Base-by-base conservation (phyloP, 2,888 invertebrate genomes). In the Dasypogon diadema region DNA sequence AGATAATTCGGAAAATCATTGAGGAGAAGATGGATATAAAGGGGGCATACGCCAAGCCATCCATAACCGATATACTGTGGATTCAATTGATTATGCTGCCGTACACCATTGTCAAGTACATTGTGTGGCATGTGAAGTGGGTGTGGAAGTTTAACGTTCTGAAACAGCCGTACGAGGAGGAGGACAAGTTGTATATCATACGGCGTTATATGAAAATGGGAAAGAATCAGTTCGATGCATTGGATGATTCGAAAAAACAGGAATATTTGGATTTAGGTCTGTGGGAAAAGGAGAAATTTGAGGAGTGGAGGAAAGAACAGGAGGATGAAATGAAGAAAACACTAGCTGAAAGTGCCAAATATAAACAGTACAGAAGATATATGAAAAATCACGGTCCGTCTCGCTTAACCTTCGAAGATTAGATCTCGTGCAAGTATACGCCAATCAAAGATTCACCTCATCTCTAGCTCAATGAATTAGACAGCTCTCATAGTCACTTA, bases 21-120 rank as follows among this genome's bases (percentile, higher is more conserved):
- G 95, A 93, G 85, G 93, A 96, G 80, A 97, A 96, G 83, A 94
- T 97, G 92, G 96, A 97, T 82, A 96, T 97, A 58, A 92, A 95
- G 83, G 97, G 97, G 16, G 95, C 95, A 0, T 97, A 96, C 85
- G 93, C 95, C 0, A 95, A 95, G 83, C 97, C 96, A 0, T 90
- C 90, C 70, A 84, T 94, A 18, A 83, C 87, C 65, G 93, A 96
- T 85, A 90, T 97, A 6, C 86, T 97, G 5, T 95, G 95, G 93
- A 87, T 96, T 68, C 95, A 96, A 85, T 82, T 97, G 18, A 86
- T 96, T 34, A 89, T 95, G 21, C 88, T 92, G 21, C 97, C 97
- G 0, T 93, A 93, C 82, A 92, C 92, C 1, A 81, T 94, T n/a
- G 83, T 87, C 1, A 87, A 88, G 80, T 95, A 92, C 82, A 85